Conservation (phyloP, 2,888 invertebrate species). For the Iphiclides podalirius region DNA sequence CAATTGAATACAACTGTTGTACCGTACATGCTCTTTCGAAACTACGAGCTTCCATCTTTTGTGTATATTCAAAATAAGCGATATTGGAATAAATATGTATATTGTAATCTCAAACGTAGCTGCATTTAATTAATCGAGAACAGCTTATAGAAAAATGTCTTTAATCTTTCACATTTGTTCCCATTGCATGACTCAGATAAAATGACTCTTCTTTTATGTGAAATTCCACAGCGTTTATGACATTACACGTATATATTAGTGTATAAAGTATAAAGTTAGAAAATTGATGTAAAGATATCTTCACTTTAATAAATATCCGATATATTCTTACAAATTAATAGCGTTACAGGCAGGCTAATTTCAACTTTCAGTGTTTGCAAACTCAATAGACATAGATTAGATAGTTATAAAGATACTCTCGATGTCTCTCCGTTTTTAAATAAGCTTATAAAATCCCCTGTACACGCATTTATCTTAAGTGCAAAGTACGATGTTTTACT, state of each 20-base stretch:
- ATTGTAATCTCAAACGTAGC: conserved; percentile 16
- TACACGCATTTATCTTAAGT: conserved; percentile 17
- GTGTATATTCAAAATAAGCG: conserved; percentile 8
- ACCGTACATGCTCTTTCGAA: conserved; percentile 9
- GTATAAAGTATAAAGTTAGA: no score
- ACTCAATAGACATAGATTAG: neutral
- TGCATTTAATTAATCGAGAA: conserved; percentile 21
- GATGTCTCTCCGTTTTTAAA: neutral
- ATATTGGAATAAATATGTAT: conserved; percentile 9
- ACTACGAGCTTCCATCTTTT: conserved; percentile 21
- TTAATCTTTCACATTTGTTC: neutral
- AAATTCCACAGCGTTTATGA: no score
- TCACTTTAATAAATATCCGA: no score
- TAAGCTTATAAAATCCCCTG: neutral
- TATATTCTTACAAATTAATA: no score
- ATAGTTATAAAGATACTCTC: neutral
- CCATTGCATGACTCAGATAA: no score
- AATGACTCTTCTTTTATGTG: no score
- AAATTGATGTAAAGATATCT: no score
- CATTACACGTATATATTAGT: no score
- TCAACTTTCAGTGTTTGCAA: neutral
- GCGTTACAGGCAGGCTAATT: neutral
- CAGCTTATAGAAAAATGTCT: conserved; percentile 28
- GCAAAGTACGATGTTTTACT: neutral
- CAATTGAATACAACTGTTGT: conserved; percentile 11